Conservation (phyloP, 1,140 invertebrate species). For the Centruroides vittatus region DNA sequence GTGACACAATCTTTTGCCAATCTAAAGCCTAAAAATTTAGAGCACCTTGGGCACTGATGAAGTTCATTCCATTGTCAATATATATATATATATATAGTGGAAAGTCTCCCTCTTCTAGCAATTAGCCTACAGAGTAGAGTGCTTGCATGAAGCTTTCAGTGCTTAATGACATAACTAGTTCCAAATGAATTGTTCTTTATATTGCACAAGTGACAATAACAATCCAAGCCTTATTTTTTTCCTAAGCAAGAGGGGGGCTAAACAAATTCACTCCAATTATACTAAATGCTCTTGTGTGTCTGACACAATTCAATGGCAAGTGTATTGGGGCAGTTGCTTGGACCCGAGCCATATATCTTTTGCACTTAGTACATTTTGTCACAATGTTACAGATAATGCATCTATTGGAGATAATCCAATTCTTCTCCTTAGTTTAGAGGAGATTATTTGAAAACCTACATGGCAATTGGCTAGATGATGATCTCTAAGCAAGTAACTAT, state of each 20-base stretch:
- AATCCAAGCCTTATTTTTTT: constrained; percentile 28
- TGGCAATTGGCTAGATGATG: neutral
- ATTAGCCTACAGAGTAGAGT: constrained; percentile 30
- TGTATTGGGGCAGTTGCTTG: neutral
- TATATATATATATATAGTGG: constrained; percentile 5
- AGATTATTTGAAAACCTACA: neutral
- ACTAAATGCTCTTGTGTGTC: constrained; percentile 1
- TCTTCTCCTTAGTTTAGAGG: neutral
- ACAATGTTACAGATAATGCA: neutral
- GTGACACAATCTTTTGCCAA: too few relatives aligned
- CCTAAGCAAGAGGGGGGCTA: constrained; percentile 18
- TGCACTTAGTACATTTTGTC: neutral
- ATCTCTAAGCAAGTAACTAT: neutral
- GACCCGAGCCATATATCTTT: neutral
- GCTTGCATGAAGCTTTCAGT: constrained; percentile 28
- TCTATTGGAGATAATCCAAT: constrained; percentile 1
- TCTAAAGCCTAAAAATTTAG: too few relatives aligned
- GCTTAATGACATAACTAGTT: constrained; percentile 25
- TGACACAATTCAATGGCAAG: neutral
- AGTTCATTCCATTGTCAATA: constrained; percentile 13
- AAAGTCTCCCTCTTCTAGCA: constrained; percentile 20
- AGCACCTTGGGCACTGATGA: neutral
- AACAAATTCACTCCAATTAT: neutral
- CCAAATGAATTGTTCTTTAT: constrained; percentile 31
- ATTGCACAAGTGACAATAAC: constrained; percentile 31